phyloP scores from a whole-genome alignment of 2,797 vertebrate species.

The Propithecus deckenii region DNA sequence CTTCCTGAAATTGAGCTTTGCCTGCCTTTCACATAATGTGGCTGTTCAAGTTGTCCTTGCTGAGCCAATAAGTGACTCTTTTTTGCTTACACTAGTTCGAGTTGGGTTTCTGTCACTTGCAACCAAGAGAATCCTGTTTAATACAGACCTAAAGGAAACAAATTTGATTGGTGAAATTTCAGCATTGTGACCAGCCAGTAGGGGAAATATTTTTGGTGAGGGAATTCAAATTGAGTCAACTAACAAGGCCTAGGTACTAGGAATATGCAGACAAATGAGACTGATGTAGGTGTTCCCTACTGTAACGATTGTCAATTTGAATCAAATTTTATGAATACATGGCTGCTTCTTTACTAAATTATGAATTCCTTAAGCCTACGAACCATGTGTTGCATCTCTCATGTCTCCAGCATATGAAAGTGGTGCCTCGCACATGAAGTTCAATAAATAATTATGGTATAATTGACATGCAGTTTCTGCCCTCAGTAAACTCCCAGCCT shows the following conservation, averaged over 20 bases:
- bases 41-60: not conserved
- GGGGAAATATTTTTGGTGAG: constrained; percentile 21
- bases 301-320: not conserved
- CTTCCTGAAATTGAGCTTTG: constrained; percentile 36
- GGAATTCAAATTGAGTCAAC: constrained; percentile 27
- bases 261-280: not conserved
- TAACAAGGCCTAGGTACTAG: not conserved
- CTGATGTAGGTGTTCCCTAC: not conserved
- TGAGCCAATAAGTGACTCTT: not conserved
- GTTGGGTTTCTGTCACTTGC: not conserved
- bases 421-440: not conserved
- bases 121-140: constrained; percentile 26
- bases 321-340: not conserved
- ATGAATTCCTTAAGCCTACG: not conserved
- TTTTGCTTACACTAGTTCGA: not conserved
- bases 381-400: not conserved
- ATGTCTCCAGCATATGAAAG: not conserved
- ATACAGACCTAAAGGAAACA: constrained; percentile 8
- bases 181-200: not conserved
- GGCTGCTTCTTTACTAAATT: not conserved
- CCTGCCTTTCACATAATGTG: not conserved
- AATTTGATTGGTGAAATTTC: not conserved
- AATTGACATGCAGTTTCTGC: not conserved
- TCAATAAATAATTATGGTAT: not conserved
- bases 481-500: not conserved